These are phyloP conservation scores for Euplagia quadripunctaria DNA, from an alignment of 2,888 invertebrate species.

Conservation along the genomic window DNA sequence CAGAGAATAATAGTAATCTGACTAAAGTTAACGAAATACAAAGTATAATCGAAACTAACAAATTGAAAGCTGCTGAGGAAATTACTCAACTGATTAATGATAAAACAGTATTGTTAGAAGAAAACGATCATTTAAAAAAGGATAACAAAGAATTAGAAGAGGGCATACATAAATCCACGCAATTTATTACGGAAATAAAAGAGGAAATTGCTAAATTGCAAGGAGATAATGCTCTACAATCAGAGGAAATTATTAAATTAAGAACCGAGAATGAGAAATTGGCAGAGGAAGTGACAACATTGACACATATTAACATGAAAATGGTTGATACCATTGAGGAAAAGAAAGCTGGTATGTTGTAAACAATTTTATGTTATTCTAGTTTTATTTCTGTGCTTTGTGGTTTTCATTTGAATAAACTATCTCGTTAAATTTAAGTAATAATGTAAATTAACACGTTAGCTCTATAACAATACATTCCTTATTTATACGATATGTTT, in stretches of 20 bases:
- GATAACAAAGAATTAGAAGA: constrained; percentile 1
- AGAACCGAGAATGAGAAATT: constrained; percentile 12
- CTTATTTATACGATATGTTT: constrained; percentile 41
- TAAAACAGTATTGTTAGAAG: constrained; percentile 2
- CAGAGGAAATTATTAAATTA: constrained; percentile 1
- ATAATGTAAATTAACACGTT: too few species aligned
- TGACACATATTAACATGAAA: constrained; percentile 9
- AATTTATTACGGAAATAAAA: neutral
- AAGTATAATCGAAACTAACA: constrained; percentile 22
- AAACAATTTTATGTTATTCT: neutral
- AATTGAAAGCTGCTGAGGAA: constrained; percentile 30
- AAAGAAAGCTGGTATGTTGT: constrained; percentile 61
- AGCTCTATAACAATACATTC: neutral
- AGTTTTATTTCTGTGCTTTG: too few species aligned
- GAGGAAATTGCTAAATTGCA: constrained; percentile 7
- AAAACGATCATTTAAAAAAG: constrained; percentile 8
- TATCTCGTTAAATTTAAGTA: too few species aligned
- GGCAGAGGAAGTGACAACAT: neutral
- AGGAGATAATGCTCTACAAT: constrained; percentile 2
- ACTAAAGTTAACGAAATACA: constrained; percentile 29
- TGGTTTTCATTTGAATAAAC: too few species aligned
- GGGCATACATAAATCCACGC: constrained; percentile 1
- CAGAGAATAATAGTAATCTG: constrained; percentile 36
- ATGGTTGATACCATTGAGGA: neutral
- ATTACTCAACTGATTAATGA: constrained; percentile 21